Base-by-base conservation (phyloP, 1,140 invertebrate genomes). In the Periplaneta americana region DNA sequence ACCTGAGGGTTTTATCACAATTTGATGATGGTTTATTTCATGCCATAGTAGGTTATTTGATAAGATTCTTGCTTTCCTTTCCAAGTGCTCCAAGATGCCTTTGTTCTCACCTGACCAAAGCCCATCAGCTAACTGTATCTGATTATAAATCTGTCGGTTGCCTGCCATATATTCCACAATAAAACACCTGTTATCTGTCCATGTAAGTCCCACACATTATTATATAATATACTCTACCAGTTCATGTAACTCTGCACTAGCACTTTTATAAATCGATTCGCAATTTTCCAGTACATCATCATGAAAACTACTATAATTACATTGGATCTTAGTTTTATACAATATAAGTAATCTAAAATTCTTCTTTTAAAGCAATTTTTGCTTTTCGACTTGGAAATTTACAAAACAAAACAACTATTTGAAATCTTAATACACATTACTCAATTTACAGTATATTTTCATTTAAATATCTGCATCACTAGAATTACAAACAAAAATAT, bases 1-100 rank as follows among this genome's bases (percentile, higher is more conserved):
- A 82, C 82, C 82, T 83, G 82, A 83, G 82, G 82, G 80, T 57
- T 39, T 57, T 83, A 83, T 83, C 82, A 83, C 82, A 83, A 83
- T 81, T 82, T 80, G 75, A 80, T 80, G 48, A 37, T 78, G 48
- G 76, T 75, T 66, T 80, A 34, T 81, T 76, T 37, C 35, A 75
- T 33, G 22, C 31, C 34, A 76, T 9, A 34, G 80, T 15, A 34
- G 28, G 39, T n/a, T 28, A n/a, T 66, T 11, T 28, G 48, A n/a
- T 66, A 66, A 66, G 48, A 66, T 66, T 3, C 48, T 9, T 28
- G 48, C n/a, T 6, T 66, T 66, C 48, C 66, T 74, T 81, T 75
- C 36, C 18, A 78, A 57, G 75, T 57, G 35, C 36, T 48, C 75
- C 74, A 66, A 48, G 28, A 48, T 75, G 74, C 31, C 66, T 33